Evolutionary conservation across 2,797 vertebrate genomes (phyloP).

Genomic region (Siniperca obscura): DNA sequence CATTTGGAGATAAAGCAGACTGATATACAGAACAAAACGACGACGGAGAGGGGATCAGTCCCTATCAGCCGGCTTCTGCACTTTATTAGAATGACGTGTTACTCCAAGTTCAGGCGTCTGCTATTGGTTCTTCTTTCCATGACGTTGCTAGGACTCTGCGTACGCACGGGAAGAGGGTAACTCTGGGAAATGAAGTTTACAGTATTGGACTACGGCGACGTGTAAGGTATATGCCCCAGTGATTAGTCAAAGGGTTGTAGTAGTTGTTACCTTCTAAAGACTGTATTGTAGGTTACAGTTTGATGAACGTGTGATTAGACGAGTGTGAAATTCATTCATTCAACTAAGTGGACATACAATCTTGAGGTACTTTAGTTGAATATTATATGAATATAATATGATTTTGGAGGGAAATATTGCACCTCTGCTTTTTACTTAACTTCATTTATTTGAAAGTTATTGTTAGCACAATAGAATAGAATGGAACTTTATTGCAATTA

Average conservation of each 20-base stretch:
- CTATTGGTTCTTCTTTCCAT: slow-evolving; percentile 69
- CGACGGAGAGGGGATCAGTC: slow-evolving; percentile 48
- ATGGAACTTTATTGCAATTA: background rate
- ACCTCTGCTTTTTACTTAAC: background rate
- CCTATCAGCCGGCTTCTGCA: slow-evolving; percentile 69
- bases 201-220: background rate
- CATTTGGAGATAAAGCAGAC: slow-evolving; percentile 50
- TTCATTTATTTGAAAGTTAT: background rate
- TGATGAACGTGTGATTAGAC: background rate
- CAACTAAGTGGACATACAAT: background rate
- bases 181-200: slow-evolving; percentile 51
- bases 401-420: background rate
- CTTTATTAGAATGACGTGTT: slow-evolving; percentile 83
- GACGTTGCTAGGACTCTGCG: slow-evolving; percentile 33
- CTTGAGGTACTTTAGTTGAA: background rate
- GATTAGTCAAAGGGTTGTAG: background rate
- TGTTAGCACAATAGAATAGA: background rate
- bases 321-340: background rate
- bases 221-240: background rate
- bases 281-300: background rate
- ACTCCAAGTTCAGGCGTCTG: slow-evolving; percentile 59
- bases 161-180: background rate
- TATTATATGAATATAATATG: background rate
- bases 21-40: slow-evolving; percentile 8
- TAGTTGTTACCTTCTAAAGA: background rate